A percentile compares a stretch with the other conserved stretches of the same genome.
Conservation (phyloP, 2,797 vertebrate genomes). For the Ctenopoma multispine region DNA sequence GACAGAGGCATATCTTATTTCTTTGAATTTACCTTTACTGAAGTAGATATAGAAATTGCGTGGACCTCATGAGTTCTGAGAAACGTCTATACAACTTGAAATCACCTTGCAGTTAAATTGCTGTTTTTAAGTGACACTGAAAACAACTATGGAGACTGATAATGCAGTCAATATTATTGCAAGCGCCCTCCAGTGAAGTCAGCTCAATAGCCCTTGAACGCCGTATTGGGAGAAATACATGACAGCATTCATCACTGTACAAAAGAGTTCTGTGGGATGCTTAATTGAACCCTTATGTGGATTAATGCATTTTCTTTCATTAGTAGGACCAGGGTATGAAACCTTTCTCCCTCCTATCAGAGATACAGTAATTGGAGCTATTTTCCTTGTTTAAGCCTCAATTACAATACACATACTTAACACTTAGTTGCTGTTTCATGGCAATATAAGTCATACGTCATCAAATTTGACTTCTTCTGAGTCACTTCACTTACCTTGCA, state of each 20-base stretch:
- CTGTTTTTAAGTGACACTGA: background rate
- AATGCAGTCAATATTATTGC: slow-evolving; percentile 33
- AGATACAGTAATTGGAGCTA: background rate
- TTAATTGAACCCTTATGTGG: slow-evolving; percentile 30
- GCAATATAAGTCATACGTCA: background rate
- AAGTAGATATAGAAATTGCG: background rate
- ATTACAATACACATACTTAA: background rate
- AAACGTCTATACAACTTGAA: background rate
- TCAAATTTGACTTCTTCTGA: too few species aligned
- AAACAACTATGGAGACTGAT: slow-evolving; percentile 7
- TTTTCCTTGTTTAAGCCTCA: slow-evolving; percentile 4
- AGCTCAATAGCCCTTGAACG: slow-evolving; percentile 54
- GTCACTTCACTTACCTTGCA: background rate
- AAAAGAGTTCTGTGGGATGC: slow-evolving; percentile 27
- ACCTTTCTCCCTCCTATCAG: background rate
- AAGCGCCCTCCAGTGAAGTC: slow-evolving; percentile 43
- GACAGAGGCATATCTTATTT: background rate
- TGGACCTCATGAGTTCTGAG: background rate
- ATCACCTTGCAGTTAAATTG: background rate
- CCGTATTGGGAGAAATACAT: slow-evolving; percentile 37
- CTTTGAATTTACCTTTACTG: background rate
- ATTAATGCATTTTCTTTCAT: slow-evolving; percentile 47
- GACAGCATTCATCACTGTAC: slow-evolving; percentile 42
- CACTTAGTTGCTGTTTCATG: background rate
- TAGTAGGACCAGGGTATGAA: background rate